Percentiles rank a stretch among this genome's conserved stretches.
Conservation (phyloP, 2,888 invertebrate genomes). For the Adelognathus sp. region DNA sequence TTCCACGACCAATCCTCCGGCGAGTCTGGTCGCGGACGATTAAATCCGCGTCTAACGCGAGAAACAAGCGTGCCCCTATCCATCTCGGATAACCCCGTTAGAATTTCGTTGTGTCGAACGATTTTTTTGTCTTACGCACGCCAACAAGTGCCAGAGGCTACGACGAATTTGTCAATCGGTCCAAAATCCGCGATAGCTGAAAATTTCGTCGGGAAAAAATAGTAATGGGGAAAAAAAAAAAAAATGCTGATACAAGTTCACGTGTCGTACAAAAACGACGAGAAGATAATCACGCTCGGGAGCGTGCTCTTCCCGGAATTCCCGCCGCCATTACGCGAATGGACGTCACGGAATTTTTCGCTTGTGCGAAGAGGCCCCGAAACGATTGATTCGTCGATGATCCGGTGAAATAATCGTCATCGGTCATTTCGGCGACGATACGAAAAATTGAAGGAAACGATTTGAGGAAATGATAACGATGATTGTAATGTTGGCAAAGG, state of each 20-base stretch:
- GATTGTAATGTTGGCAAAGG: neutral
- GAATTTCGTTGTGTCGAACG: neutral
- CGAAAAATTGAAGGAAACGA: neutral
- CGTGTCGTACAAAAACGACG: conserved; percentile 17
- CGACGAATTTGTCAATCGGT: neutral
- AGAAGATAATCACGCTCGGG: conserved; percentile 66
- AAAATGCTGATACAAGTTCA: neutral
- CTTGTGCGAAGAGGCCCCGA: conserved; percentile 58
- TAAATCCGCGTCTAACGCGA: neutral
- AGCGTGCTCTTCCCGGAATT: conserved; percentile 73
- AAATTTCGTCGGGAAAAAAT: neutral
- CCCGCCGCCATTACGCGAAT: conserved; percentile 74
- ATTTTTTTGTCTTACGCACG: neutral
- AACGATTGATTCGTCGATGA: conserved; percentile 56
- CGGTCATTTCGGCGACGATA: neutral
- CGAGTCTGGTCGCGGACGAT: too few species aligned
- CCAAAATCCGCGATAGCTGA: neutral
- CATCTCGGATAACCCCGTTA: conserved; percentile 6
- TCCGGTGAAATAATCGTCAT: conserved; percentile 10
- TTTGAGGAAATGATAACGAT: neutral
- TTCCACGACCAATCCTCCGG: too few species aligned
- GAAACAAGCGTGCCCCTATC: neutral
- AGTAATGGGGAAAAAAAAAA: neutral
- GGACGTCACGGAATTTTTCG: conserved; percentile 70
- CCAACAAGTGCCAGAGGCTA: neutral